A percentile compares a stretch with the other conserved stretches of the same genome.
phyloP scores from a whole-genome alignment of 2,113 vertebrate genomes.

The Poeciliopsis turrubarensis region DNA sequence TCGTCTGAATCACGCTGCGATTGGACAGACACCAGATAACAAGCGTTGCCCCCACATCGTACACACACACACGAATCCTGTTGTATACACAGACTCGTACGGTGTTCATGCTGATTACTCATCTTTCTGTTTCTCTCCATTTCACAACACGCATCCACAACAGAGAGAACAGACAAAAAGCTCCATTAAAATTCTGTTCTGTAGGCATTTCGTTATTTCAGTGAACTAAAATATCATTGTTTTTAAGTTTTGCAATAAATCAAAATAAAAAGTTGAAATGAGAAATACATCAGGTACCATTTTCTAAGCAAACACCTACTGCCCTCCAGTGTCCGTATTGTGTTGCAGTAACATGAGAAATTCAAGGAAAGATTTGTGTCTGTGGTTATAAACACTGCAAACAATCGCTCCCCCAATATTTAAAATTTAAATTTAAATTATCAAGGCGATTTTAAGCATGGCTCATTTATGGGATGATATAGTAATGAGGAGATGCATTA shows the following conservation, averaged over 20 bases:
- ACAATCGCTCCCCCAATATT: too few relatives aligned
- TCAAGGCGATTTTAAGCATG: too few relatives aligned
- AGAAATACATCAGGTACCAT: not conserved
- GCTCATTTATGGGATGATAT: too few relatives aligned
- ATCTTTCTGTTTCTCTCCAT: not conserved
- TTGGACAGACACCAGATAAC: constrained; percentile 60
- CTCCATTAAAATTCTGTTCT: not conserved
- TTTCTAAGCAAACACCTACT: constrained; percentile 36
- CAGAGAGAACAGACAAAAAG: not conserved
- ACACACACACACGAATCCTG: not conserved
- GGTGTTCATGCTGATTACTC: constrained; percentile 42
- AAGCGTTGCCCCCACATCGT: not conserved
- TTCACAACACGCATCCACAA: not conserved
- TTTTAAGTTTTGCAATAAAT: not conserved
- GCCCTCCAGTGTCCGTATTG: constrained; percentile 68
- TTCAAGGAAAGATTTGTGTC: not conserved
- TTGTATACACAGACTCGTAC: constrained; percentile 7
- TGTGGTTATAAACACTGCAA: not conserved
- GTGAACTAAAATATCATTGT: not conserved
- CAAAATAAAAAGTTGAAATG: not conserved
- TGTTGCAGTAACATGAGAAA: constrained; percentile 28
- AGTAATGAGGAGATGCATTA: too few relatives aligned
- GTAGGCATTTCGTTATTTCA: not conserved
- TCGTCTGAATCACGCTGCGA: constrained; percentile 55
- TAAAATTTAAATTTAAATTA: too few relatives aligned